These are phyloP conservation scores for Premnoplex brunnescens DNA, from an alignment of 2,797 vertebrate genomes.

Conservation along the genomic window DNA sequence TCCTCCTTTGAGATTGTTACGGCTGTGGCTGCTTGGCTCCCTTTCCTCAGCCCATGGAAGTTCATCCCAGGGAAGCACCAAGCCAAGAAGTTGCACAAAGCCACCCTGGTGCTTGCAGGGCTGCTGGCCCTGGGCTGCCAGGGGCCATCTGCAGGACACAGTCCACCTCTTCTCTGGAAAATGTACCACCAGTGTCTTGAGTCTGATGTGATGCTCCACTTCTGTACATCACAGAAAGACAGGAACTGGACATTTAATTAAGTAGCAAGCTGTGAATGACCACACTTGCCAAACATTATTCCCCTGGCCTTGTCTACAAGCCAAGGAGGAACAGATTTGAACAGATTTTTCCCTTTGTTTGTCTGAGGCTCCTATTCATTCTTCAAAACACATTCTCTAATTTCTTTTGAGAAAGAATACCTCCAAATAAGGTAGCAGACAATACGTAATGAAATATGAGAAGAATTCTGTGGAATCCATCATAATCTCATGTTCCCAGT, in stretches of 20 bases:
- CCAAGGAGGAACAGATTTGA: not conserved
- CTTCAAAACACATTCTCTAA: not conserved
- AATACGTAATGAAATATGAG: not conserved
- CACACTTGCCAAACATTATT: not conserved
- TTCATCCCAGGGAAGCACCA: not conserved
- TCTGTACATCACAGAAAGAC: not conserved
- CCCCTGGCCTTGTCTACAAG: not conserved
- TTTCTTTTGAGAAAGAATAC: not conserved
- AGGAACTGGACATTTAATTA: not conserved
- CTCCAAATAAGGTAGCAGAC: not conserved
- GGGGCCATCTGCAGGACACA: not conserved
- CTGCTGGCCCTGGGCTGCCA: not conserved
- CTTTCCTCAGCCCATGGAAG: not conserved
- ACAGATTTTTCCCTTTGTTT: not conserved
- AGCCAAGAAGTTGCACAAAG: not conserved
- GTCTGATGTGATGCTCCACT: not conserved
- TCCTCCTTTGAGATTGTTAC: not conserved
- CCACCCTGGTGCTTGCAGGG: accelerated
- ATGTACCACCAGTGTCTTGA: not conserved
- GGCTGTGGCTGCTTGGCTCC: not conserved
- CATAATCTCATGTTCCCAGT: not conserved
- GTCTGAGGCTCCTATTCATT: not conserved
- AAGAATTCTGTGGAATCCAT: not conserved
- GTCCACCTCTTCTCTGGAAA: not conserved
- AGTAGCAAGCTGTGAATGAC: not conserved